Evolutionary conservation across 1,140 invertebrate genomes (phyloP).

Genomic region (Saccostrea glomerata): DNA sequence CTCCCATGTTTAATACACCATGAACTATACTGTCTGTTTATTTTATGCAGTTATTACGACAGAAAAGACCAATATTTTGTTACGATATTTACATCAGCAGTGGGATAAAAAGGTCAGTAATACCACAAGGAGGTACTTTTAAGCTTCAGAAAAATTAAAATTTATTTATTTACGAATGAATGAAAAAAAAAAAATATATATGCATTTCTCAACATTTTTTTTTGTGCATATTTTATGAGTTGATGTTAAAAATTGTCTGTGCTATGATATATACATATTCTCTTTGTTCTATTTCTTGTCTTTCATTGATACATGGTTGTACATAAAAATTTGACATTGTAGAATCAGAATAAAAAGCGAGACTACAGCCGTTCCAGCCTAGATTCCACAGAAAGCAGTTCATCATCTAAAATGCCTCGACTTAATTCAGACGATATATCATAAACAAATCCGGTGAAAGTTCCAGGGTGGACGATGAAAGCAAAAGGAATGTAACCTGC

Average conservation of each 20-base stretch:
- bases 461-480: neutral
- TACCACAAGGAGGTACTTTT: neutral
- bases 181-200: neutral
- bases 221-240: neutral
- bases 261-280: neutral
- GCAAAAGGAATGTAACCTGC: neutral
- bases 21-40: slow-evolving; percentile 57
- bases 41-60: slow-evolving; percentile 91
- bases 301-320: neutral
- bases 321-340: slow-evolving; percentile 44
- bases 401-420: slow-evolving; percentile 68
- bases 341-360: slow-evolving; percentile 72
- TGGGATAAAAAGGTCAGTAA: slow-evolving; percentile 90
- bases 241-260: neutral
- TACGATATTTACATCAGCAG: slow-evolving; percentile 95
- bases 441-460: neutral
- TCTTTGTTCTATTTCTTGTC: neutral
- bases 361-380: slow-evolving; percentile 71
- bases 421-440: slow-evolving; percentile 61
- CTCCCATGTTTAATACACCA: neutral
- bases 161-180: neutral
- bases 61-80: slow-evolving; percentile 94
- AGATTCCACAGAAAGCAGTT: slow-evolving; percentile 60
- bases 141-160: neutral
- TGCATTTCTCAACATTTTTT: neutral